Evolutionary conservation across 2,888 invertebrate species (phyloP).

Genomic region (Drosophila paracracens): DNA sequence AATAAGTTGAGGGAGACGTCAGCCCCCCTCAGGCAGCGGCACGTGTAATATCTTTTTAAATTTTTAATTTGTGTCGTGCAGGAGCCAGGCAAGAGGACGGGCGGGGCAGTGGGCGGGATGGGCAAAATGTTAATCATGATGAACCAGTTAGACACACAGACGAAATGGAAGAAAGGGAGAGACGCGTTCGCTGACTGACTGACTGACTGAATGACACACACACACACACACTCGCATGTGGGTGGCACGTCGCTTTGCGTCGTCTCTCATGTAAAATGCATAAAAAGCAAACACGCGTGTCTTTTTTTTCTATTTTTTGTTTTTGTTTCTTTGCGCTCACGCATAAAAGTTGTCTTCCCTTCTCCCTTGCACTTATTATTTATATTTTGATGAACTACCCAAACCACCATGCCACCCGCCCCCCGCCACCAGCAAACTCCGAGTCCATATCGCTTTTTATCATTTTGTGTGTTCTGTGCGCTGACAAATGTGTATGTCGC

Average conservation of each 20-base stretch:
- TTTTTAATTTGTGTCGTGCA: constrained; percentile 63
- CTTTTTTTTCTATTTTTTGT: constrained; percentile 20
- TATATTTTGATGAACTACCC: constrained; percentile 4
- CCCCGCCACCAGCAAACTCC: neutral
- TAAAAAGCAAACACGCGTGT: constrained; percentile 64
- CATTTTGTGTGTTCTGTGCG: constrained; percentile 34
- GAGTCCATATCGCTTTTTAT: too few species aligned
- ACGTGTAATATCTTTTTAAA: constrained; percentile 55
- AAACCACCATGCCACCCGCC: neutral
- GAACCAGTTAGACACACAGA: constrained; percentile 66
- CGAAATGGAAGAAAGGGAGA: neutral
- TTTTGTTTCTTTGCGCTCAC: constrained; percentile 36
- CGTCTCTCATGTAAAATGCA: constrained; percentile 64
- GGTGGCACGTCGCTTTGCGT: constrained; percentile 32
- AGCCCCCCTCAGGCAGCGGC: constrained; percentile 1
- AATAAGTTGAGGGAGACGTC: constrained; percentile 23
- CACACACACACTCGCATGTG: constrained; percentile 3
- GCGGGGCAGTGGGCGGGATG: too few species aligned
- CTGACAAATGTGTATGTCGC: constrained; percentile 60
- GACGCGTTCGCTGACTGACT: constrained; percentile 32
- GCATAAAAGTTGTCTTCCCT: constrained; percentile 46
- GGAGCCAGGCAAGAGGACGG: neutral
- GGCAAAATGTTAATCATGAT: constrained; percentile 72
- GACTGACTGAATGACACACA: constrained; percentile 17
- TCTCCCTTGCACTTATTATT: neutral